These are phyloP conservation scores for Poeciliopsis gracilis DNA, from an alignment of 2,797 vertebrate species.

Conservation along the genomic window DNA sequence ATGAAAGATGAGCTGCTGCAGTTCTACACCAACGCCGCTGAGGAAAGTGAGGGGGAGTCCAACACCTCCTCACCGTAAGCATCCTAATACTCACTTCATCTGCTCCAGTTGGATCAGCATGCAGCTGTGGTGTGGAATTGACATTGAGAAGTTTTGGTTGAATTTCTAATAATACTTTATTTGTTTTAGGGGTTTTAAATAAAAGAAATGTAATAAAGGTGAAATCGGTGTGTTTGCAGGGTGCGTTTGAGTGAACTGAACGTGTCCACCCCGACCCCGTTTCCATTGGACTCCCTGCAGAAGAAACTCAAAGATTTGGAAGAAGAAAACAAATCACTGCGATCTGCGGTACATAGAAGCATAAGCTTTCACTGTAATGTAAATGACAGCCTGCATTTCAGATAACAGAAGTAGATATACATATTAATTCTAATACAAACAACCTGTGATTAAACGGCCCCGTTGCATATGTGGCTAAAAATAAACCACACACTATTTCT, in stretches of 20 bases:
- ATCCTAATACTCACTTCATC: constrained; percentile 1
- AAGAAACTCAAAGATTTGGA: constrained; percentile 98
- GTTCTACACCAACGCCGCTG: constrained; percentile 93
- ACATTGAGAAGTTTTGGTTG: neutral
- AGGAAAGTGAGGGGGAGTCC: constrained; percentile 94
- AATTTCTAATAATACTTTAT: neutral
- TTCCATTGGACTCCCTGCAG: constrained; percentile 94
- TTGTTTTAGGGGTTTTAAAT: neutral
- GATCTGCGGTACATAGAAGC: constrained; percentile 85
- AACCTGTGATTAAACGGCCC: neutral
- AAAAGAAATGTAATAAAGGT: neutral
- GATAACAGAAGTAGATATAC: neutral
- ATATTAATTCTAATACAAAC: neutral
- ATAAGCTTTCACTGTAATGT: neutral
- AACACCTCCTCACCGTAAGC: constrained; percentile 92
- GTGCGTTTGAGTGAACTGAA: constrained; percentile 88
- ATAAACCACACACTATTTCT: too few relatives aligned
- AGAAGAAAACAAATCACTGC: constrained; percentile 94
- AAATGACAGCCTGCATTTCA: neutral
- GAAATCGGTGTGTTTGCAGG: constrained; percentile 70
- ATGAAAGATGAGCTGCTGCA: constrained; percentile 99
- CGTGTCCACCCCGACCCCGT: constrained; percentile 86
- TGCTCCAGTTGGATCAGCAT: neutral
- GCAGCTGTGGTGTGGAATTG: neutral
- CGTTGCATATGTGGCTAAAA: neutral